Conservation (phyloP, 2,888 invertebrate species). For the Spicauda simplicius region DNA sequence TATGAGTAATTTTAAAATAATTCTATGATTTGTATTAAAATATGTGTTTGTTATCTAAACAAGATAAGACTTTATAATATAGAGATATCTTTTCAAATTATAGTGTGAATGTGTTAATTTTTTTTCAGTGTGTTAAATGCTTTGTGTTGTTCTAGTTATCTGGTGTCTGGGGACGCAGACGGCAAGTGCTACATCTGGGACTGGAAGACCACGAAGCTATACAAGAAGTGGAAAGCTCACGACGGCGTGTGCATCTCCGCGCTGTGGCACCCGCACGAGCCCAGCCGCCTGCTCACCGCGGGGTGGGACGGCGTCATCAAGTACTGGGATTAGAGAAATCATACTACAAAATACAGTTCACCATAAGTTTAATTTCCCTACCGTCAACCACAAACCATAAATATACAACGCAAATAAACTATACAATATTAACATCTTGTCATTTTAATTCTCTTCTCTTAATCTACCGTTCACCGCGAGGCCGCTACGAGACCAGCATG, state of each 20-base stretch:
- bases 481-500: conserved; percentile 65
- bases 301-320: conserved; percentile 99
- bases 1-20: too few species aligned
- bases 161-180: conserved; percentile 99
- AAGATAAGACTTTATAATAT: too few species aligned
- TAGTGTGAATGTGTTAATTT: too few species aligned
- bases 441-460: conserved; percentile 42
- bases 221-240: conserved; percentile 99
- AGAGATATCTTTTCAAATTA: too few species aligned
- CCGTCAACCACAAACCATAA: conserved; percentile 63
- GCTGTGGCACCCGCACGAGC: conserved; percentile 99
- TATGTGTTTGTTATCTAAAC: too few species aligned
- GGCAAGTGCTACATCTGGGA: conserved; percentile 99
- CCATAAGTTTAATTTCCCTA: conserved; percentile 64
- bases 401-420: conserved; percentile 57
- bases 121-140: neutral
- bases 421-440: conserved; percentile 51
- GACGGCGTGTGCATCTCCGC: conserved; percentile 98
- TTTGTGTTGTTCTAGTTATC: conserved; percentile 88
- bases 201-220: conserved; percentile 99
- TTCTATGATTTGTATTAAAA: too few species aligned
- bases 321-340: conserved; percentile 94
- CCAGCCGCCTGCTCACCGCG: conserved; percentile 98
- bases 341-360: conserved; percentile 44
- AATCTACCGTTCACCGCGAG: conserved; percentile 44